These are phyloP conservation scores for Potamilus streckersoni DNA, from an alignment of 1,140 invertebrate genomes.

Conservation along the genomic window DNA sequence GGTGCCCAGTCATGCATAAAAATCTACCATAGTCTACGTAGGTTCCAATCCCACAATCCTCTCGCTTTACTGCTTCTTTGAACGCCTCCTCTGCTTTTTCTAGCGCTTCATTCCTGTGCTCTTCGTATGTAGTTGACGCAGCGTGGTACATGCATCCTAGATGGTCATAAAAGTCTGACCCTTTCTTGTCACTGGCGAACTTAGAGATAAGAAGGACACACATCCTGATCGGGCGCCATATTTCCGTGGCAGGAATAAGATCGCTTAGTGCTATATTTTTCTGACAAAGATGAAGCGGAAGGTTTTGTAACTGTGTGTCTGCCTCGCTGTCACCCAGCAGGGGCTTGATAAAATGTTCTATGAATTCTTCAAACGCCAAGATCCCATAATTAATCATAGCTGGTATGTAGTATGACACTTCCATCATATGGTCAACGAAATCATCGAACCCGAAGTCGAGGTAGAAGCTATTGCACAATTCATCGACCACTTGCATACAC, in stretches of 20 bases:
- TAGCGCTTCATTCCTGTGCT: slow-evolving; percentile 16
- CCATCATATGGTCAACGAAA: slow-evolving; percentile 17
- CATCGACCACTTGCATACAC: slow-evolving; percentile 16
- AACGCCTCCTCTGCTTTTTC: slow-evolving; percentile 26
- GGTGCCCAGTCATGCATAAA: slow-evolving; percentile 17
- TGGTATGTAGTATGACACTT: slow-evolving; percentile 19
- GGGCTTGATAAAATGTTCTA: slow-evolving; percentile 30
- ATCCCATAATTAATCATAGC: slow-evolving; percentile 24
- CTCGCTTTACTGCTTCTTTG: slow-evolving; percentile 19
- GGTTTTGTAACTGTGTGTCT: slow-evolving; percentile 16
- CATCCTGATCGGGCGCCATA: slow-evolving; percentile 32
- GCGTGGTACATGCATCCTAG: slow-evolving; percentile 32
- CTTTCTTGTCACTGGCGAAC: slow-evolving; percentile 23
- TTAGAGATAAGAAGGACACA: slow-evolving; percentile 29
- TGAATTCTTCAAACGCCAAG: slow-evolving; percentile 22
- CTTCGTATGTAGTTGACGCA: slow-evolving; percentile 16
- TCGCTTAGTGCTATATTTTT: slow-evolving; percentile 28
- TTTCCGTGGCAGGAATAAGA: slow-evolving; percentile 17
- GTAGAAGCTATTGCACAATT: slow-evolving; percentile 27
- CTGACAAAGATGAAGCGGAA: slow-evolving; percentile 23
- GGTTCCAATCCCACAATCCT: slow-evolving; percentile 27
- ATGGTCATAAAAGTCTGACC: slow-evolving; percentile 28
- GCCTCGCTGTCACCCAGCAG: slow-evolving; percentile 25
- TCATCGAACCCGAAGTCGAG: slow-evolving; percentile 27
- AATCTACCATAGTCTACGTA: slow-evolving; percentile 29